phyloP scores from a whole-genome alignment of 2,888 invertebrate genomes.

The Drosophila robusta region DNA sequence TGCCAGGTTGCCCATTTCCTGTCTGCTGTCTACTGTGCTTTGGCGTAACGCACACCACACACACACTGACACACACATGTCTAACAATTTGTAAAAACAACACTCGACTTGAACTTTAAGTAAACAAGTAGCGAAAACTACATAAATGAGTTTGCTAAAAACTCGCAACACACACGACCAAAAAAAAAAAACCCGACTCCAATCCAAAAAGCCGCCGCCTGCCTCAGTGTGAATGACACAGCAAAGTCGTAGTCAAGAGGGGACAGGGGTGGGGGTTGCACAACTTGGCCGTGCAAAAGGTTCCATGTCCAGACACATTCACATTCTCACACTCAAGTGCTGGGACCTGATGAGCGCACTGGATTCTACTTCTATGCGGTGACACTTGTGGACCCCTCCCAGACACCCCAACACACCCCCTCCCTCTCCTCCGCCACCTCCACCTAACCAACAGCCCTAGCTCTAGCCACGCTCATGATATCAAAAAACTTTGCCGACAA shows the following conservation, averaged over 20 bases:
- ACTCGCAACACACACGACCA: constrained; percentile 46
- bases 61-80: constrained; percentile 29
- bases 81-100: constrained; percentile 81
- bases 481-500: constrained; percentile 78
- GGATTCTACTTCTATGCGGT: constrained; percentile 70
- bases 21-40: constrained; percentile 30
- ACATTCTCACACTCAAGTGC: constrained; percentile 58
- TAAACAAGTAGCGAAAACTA: constrained; percentile 79
- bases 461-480: constrained; percentile 60
- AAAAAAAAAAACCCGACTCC: constrained; percentile 10
- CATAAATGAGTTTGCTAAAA: constrained; percentile 80
- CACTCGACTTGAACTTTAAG: constrained; percentile 78
- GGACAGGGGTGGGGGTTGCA: neutral
- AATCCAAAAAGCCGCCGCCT: constrained; percentile 39
- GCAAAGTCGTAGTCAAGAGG: constrained; percentile 38
- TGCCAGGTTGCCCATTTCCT: constrained; percentile 8
- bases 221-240: constrained; percentile 74
- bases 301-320: constrained; percentile 61
- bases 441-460: neutral
- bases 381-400: constrained; percentile 62
- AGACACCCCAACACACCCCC: neutral
- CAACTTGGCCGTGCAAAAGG: constrained; percentile 20
- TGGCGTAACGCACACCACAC: constrained; percentile 18
- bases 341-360: constrained; percentile 41
- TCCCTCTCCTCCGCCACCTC: neutral